Percentiles rank a stretch among this genome's conserved stretches.
Evolutionary conservation across 2,888 invertebrate genomes (phyloP).

Genomic region (Lumbricus terrestris): DNA sequence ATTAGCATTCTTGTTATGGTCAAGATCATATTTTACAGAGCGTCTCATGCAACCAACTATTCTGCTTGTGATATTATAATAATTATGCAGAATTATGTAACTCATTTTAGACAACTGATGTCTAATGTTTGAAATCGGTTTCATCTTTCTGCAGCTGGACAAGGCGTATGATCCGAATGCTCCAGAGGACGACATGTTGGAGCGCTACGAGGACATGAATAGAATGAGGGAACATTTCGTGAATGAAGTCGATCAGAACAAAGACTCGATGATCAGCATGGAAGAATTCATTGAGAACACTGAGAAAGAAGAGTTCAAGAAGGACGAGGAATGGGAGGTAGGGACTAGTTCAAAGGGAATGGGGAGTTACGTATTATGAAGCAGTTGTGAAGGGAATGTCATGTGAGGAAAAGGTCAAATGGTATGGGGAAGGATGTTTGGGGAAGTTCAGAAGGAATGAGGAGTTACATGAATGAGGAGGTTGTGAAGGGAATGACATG

Average conservation of each 20-base stretch:
- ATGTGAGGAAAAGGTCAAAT: neutral
- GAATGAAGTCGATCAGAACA: constrained; percentile 80
- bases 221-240: constrained; percentile 97
- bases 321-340: constrained; percentile 86
- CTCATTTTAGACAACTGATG: neutral
- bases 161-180: constrained; percentile 85
- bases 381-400: neutral
- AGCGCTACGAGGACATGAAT: constrained; percentile 87
- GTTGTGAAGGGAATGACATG: neutral
- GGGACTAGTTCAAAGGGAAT: constrained; percentile 20
- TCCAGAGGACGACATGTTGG: constrained; percentile 80
- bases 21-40: neutral
- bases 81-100: too few relatives aligned
- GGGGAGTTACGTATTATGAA: neutral
- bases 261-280: constrained; percentile 75
- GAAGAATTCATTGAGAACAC: constrained; percentile 86
- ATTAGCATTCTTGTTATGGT: neutral
- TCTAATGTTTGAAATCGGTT: neutral
- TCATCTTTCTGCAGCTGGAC: constrained; percentile 67
- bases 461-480: neutral
- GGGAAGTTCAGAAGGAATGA: neutral
- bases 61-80: too few relatives aligned
- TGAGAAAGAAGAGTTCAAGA: constrained; percentile 76
- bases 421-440: neutral
- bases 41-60: too few relatives aligned